phyloP scores from a whole-genome alignment of 1,140 invertebrate species.

The Zaprionus gabonicus region DNA sequence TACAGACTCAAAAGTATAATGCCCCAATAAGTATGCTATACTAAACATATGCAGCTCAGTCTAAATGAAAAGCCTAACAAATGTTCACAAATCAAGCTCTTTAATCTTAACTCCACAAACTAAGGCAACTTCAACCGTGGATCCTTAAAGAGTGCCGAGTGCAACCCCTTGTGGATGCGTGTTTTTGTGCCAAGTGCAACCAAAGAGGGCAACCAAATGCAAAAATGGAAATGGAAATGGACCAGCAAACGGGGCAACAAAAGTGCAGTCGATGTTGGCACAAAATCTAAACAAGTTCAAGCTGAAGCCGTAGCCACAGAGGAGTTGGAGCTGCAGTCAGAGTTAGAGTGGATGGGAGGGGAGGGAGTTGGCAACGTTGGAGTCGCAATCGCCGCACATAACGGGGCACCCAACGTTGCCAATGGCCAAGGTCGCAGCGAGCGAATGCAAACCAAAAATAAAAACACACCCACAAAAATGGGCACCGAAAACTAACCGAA shows the following conservation, averaged over 20 bases:
- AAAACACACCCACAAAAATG: conserved; percentile 52
- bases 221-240: conserved; percentile 54
- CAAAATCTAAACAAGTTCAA: conserved; percentile 75
- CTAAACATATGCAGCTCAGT: neutral
- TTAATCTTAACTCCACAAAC: neutral
- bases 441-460: conserved; percentile 25
- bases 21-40: neutral
- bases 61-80: neutral
- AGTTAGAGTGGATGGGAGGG: neutral
- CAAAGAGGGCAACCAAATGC: conserved; percentile 7
- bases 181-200: conserved; percentile 68
- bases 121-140: conserved; percentile 23
- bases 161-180: conserved; percentile 21
- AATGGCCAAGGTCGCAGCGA: conserved; percentile 65
- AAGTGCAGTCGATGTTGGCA: conserved; percentile 57
- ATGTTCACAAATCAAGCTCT: neutral
- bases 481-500: conserved; percentile 76
- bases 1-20: neutral
- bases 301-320: conserved; percentile 11
- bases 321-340: neutral
- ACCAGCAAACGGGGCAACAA: conserved; percentile 33
- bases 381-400: conserved; percentile 4
- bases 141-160: conserved; percentile 31
- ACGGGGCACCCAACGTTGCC: conserved; percentile 9
- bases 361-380: neutral